phyloP scores from a whole-genome alignment of 2,888 invertebrate genomes.

The Dasysyrphus albostriatus region DNA sequence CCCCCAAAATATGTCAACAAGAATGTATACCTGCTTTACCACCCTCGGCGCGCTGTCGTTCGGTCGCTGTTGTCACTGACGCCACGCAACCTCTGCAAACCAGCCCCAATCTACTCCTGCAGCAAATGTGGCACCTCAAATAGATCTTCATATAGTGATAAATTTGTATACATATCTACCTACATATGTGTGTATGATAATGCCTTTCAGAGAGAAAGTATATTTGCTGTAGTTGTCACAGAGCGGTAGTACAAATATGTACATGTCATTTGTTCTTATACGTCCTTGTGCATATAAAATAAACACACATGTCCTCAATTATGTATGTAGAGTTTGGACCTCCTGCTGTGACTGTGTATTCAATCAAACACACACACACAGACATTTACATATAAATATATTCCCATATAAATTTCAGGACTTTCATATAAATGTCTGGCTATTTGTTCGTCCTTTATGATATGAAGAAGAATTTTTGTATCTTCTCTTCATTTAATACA shows the following conservation, averaged over 20 bases:
- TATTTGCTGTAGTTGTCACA: constrained; percentile 51
- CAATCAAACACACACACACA: constrained; percentile 11
- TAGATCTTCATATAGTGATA: constrained; percentile 26
- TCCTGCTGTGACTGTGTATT: constrained; percentile 56
- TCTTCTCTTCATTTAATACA: background rate
- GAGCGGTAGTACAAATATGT: constrained; percentile 69
- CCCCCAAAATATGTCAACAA: constrained; percentile 54
- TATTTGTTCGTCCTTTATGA: constrained; percentile 30
- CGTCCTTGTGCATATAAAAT: constrained; percentile 71
- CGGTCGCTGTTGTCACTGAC: too few species aligned
- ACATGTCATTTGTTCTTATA: constrained; percentile 71
- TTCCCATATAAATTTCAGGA: constrained; percentile 25
- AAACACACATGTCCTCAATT: constrained; percentile 73
- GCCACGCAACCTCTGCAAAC: too few species aligned
- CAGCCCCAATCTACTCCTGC: background rate
- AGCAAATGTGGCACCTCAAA: constrained; percentile 52
- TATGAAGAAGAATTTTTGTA: background rate
- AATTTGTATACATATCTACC: constrained; percentile 13
- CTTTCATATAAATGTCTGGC: constrained; percentile 1
- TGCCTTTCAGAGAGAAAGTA: constrained; percentile 16
- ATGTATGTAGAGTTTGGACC: constrained; percentile 57
- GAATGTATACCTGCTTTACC: constrained; percentile 55
- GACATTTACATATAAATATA: background rate
- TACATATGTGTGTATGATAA: background rate
- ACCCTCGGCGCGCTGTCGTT: background rate